Evolutionary conservation across 2,888 invertebrate species (phyloP).

Genomic region (Pammene aurita): DNA sequence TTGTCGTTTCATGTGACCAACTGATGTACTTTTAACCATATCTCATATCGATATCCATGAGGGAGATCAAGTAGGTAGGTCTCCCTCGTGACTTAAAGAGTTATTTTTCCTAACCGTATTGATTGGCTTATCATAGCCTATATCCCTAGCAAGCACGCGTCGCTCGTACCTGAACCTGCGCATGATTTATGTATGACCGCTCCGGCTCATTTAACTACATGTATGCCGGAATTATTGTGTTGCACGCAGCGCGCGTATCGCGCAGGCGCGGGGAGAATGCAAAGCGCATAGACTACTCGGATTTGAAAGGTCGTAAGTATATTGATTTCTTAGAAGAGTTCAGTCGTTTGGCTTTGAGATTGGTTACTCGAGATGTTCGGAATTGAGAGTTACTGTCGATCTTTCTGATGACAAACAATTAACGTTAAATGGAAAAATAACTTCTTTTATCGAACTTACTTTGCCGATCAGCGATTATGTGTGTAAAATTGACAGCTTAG

Average conservation of each 20-base stretch:
- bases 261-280: constrained; percentile 67
- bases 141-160: constrained; percentile 51
- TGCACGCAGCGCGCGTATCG: constrained; percentile 63
- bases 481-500: not conserved
- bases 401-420: constrained; percentile 16
- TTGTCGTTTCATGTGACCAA: too few species aligned
- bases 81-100: not conserved
- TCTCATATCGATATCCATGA: not conserved
- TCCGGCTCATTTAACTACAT: constrained; percentile 77
- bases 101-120: constrained; percentile 1
- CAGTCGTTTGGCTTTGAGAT: not conserved
- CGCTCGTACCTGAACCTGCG: constrained; percentile 55
- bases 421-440: not conserved
- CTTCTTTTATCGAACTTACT: not conserved
- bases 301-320: not conserved
- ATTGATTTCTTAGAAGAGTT: not conserved
- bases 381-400: constrained; percentile 21
- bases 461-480: not conserved
- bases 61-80: not conserved
- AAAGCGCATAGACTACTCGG: constrained; percentile 48
- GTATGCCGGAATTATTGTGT: constrained; percentile 76
- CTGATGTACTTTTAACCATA: not conserved
- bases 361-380: not conserved
- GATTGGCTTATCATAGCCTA: constrained; percentile 21
- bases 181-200: constrained; percentile 78